Conservation (phyloP, 2,888 invertebrate species). For the Ischnus inquisitorius region DNA sequence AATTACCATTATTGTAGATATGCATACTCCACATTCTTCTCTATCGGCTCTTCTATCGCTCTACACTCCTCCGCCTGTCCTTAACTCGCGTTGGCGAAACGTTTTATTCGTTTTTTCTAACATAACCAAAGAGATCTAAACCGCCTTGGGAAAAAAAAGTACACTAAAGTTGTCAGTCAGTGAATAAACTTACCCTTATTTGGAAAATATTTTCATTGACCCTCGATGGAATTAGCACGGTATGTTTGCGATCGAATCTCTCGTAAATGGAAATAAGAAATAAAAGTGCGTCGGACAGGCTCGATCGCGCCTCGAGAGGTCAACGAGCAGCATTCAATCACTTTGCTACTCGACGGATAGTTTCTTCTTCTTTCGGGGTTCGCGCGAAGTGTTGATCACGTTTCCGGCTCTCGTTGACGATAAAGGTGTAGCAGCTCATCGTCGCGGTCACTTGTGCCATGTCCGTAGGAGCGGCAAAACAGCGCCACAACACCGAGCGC, state of each 20-base stretch:
- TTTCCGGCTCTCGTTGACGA: not conserved
- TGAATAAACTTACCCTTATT: not conserved
- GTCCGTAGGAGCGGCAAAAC: constrained; percentile 14
- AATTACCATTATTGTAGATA: constrained; percentile 63
- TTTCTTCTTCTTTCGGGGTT: not conserved
- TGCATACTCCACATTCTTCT: constrained; percentile 1
- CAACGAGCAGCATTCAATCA: not conserved
- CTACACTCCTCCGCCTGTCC: not conserved
- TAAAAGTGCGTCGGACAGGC: not conserved
- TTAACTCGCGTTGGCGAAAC: not conserved
- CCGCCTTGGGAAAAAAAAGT: not conserved
- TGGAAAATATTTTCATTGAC: not conserved
- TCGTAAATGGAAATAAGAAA: too few relatives aligned
- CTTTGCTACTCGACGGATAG: not conserved
- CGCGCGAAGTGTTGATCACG: constrained; percentile 2
- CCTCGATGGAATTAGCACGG: too few relatives aligned
- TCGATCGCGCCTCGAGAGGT: not conserved
- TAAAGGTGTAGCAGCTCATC: not conserved
- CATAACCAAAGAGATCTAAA: too few relatives aligned
- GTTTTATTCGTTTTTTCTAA: not conserved
- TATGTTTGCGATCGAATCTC: too few relatives aligned
- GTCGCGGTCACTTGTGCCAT: not conserved
- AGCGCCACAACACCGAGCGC: not conserved
- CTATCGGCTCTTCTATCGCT: not conserved
- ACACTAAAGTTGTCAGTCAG: not conserved